Conservation (phyloP, 2,888 invertebrate genomes). For the Ganaspis brasiliensis region DNA sequence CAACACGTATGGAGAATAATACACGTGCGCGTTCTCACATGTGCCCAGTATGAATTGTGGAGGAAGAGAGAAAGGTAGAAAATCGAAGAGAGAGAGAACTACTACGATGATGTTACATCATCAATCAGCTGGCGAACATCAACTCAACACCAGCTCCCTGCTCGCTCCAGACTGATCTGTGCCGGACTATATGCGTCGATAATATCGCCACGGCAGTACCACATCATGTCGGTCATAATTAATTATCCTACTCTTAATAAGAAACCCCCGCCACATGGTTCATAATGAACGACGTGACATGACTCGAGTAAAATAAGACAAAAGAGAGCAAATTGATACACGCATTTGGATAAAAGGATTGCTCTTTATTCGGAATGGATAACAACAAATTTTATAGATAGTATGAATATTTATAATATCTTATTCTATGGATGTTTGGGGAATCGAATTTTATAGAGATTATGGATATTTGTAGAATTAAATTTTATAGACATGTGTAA, state of each 20-base stretch:
- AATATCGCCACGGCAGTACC: slow-evolving; percentile 61
- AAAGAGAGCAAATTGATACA: slow-evolving; percentile 36
- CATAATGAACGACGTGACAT: slow-evolving; percentile 31
- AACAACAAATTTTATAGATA: neutral
- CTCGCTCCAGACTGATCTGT: slow-evolving; percentile 65
- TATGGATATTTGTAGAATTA: no score
- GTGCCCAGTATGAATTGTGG: slow-evolving; percentile 27
- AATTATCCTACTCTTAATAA: slow-evolving; percentile 57
- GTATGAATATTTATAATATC: no score
- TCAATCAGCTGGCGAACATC: slow-evolving; percentile 72
- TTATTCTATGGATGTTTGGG: no score
- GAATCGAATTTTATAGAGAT: no score
- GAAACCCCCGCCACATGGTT: slow-evolving; percentile 4
- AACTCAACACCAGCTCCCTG: slow-evolving; percentile 76
- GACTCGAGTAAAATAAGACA: slow-evolving; percentile 28
- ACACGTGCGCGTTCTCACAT: slow-evolving; percentile 31
- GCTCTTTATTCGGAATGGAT: neutral
- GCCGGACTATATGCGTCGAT: slow-evolving; percentile 61
- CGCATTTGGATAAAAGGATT: slow-evolving; percentile 11
- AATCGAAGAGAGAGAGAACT: neutral
- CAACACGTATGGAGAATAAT: slow-evolving; percentile 22
- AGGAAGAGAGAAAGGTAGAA: slow-evolving; percentile 17
- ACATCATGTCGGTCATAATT: slow-evolving; percentile 59
- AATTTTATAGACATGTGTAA: no score
- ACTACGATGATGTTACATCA: slow-evolving; percentile 75